A percentile compares a stretch with the other conserved stretches of the same genome.
Conservation (phyloP, 1,140 invertebrate species). For the Neodiprion fabricii region DNA sequence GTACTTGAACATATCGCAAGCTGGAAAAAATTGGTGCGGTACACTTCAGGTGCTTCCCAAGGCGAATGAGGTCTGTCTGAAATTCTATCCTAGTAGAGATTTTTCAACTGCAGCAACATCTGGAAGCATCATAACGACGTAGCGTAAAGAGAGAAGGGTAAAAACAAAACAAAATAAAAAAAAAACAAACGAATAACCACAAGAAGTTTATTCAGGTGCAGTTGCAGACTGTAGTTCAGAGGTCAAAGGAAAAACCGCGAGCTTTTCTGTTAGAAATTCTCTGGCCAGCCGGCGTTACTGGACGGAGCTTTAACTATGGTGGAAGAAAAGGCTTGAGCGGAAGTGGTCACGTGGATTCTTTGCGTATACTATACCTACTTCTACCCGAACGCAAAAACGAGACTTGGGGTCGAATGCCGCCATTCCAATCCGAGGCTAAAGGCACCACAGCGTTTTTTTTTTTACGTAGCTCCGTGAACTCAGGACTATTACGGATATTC, state of each 20-base stretch:
- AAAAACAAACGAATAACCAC: too few species aligned
- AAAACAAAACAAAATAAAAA: not conserved
- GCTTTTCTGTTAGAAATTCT: not conserved
- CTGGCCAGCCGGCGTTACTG: not conserved
- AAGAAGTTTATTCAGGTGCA: not conserved
- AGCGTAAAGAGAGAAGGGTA: too few species aligned
- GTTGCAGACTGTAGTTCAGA: not conserved
- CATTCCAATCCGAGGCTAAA: not conserved
- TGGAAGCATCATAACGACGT: too few species aligned
- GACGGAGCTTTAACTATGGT: not conserved
- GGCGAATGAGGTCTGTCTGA: too few species aligned
- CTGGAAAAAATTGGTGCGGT: too few species aligned
- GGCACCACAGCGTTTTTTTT: not conserved
- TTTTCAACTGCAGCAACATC: too few species aligned
- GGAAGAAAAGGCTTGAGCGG: not conserved
- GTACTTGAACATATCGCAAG: too few species aligned
- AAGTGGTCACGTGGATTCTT: not conserved
- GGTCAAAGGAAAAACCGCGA: not conserved
- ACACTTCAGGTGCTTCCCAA: too few species aligned
- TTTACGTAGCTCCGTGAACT: too few species aligned
- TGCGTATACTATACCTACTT: not conserved
- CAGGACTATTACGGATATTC: too few species aligned
- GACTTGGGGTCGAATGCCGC: not conserved
- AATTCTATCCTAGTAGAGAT: too few species aligned
- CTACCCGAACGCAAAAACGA: not conserved